Conservation (phyloP, 2,113 vertebrate genomes). For the Colius striatus region DNA sequence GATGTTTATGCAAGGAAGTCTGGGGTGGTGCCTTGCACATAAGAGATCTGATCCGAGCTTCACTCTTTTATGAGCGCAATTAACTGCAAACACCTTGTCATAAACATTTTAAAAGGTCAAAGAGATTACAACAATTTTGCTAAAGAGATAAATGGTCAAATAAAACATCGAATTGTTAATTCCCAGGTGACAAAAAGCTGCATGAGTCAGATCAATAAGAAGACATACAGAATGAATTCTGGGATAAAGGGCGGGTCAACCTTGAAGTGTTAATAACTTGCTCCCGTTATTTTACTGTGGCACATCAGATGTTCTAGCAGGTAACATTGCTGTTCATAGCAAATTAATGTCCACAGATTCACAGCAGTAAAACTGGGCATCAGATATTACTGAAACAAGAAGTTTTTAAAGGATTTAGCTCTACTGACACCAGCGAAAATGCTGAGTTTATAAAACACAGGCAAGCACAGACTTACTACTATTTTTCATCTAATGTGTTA, state of each 20-base stretch:
- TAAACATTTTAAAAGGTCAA: constrained; percentile 85
- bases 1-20: constrained; percentile 11
- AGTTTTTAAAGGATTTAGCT: neutral
- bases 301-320: constrained; percentile 17
- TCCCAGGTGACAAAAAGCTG: constrained; percentile 69
- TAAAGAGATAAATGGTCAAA: constrained; percentile 81
- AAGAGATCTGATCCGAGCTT: neutral
- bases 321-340: neutral
- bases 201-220: constrained; percentile 72
- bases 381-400: neutral
- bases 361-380: constrained; percentile 11
- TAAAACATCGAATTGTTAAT: constrained; percentile 78
- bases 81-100: constrained; percentile 70
- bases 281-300: constrained; percentile 31
- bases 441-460: constrained; percentile 26
- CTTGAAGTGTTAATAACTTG: constrained; percentile 74
- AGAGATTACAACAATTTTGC: constrained; percentile 74
- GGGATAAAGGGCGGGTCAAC: constrained; percentile 72
- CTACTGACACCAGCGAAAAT: neutral
- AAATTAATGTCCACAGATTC: neutral
- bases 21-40: neutral
- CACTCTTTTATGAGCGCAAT: constrained; percentile 35
- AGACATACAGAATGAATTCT: constrained; percentile 62
- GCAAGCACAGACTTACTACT: constrained; percentile 26
- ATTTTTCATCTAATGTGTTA: neutral